Percentiles rank a stretch among this genome's conserved stretches.
Conservation (phyloP, 2,888 invertebrate genomes). For the Stenolophus ochropezus region DNA sequence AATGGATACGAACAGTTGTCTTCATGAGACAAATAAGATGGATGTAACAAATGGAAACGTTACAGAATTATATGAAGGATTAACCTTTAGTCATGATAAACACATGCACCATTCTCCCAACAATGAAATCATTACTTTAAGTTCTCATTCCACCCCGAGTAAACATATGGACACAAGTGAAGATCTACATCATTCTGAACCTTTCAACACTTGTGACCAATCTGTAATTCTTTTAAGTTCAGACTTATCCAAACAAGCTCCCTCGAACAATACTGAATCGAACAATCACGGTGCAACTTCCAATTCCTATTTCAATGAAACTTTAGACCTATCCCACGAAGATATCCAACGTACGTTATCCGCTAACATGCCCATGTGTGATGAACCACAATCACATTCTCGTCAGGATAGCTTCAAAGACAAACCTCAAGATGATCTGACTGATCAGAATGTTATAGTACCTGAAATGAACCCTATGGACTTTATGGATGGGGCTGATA, state of each 20-base stretch:
- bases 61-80: slow-evolving; percentile 74
- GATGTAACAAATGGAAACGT: slow-evolving; percentile 72
- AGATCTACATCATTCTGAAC: slow-evolving; percentile 13
- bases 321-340: slow-evolving; percentile 92
- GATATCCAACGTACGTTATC: slow-evolving; percentile 94
- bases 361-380: slow-evolving; percentile 89
- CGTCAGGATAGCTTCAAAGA: slow-evolving; percentile 62
- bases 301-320: slow-evolving; percentile 83
- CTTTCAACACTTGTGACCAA: neutral
- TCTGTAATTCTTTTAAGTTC: slow-evolving; percentile 13
- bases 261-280: neutral
- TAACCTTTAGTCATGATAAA: slow-evolving; percentile 73
- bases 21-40: slow-evolving; percentile 68
- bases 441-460: slow-evolving; percentile 49
- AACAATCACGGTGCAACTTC: slow-evolving; percentile 46
- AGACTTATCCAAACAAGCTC: neutral
- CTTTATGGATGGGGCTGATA: slow-evolving; percentile 84
- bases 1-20: slow-evolving; percentile 75
- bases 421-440: slow-evolving; percentile 9
- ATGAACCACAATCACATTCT: slow-evolving; percentile 72
- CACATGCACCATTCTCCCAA: slow-evolving; percentile 68
- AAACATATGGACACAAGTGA: slow-evolving; percentile 75
- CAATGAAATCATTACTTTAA: slow-evolving; percentile 75
- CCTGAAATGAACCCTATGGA: slow-evolving; percentile 85
- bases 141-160: slow-evolving; percentile 79